phyloP scores from a whole-genome alignment of 2,113 vertebrate genomes.

The Cochlearius cochlearius region DNA sequence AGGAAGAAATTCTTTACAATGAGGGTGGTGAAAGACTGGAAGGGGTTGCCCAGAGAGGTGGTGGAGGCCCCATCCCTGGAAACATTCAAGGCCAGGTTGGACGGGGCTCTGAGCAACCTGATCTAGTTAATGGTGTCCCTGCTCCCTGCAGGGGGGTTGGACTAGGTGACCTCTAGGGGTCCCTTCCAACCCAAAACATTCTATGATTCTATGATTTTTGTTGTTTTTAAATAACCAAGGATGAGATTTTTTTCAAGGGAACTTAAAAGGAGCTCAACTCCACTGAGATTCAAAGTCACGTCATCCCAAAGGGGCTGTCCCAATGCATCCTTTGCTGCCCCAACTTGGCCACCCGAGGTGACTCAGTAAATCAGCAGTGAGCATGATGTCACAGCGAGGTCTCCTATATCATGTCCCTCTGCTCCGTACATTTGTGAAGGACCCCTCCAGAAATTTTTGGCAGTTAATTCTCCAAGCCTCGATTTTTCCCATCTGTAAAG shows the following conservation, averaged over 20 bases:
- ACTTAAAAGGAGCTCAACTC: neutral
- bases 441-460: neutral
- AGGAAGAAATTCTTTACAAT: too few species aligned
- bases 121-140: too few species aligned
- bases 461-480: neutral
- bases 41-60: too few species aligned
- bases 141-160: too few species aligned
- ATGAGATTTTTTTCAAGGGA: neutral
- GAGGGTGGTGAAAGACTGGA: too few species aligned
- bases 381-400: neutral
- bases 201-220: too few species aligned
- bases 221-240: neutral
- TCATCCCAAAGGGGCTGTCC: neutral
- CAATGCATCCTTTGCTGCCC: neutral
- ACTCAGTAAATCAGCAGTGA: neutral
- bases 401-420: neutral
- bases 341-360: neutral
- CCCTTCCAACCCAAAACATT: too few species aligned
- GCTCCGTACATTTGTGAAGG: neutral
- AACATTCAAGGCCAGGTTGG: too few species aligned
- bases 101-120: too few species aligned
- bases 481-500: neutral
- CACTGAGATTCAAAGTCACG: neutral
- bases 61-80: too few species aligned
- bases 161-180: too few species aligned